Base-by-base conservation (phyloP, 1,140 invertebrate species). In the Nasonia vitripennis region DNA sequence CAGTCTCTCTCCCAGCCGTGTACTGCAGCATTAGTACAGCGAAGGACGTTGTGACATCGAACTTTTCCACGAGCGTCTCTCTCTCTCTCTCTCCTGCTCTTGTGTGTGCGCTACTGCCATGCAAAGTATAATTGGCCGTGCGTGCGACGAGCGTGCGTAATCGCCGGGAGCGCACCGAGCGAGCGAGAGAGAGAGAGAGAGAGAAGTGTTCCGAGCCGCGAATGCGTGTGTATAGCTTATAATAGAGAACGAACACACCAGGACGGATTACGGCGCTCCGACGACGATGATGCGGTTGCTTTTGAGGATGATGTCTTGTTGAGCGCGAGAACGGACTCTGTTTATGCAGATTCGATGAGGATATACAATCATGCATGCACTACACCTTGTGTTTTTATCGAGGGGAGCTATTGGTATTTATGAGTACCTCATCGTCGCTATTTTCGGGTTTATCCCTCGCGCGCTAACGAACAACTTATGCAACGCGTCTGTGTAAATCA, bases 61-160 rank as follows among this genome's bases (percentile, higher is more conserved):
- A 71, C 68, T 71, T 71, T 71, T 71, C 68, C 68, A 34, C 68
- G 68, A 71, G 23, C 27, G 23, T 71, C 68, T 62, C 55, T 62
- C 55, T 20, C 55, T 20, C 55, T 62, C 20, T 62, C 55, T 62
- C 55, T 20, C 27, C 27, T 0, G 9, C 41, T 41, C 41, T 45
- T 45, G 41, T 45, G 41, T 45, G 31, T 71, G 68, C 31, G 68
- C 68, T 31, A 34, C 68, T 34, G 27, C 27, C 73, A 45, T 75
- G 73, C 34, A 75, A 75, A 45, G 37, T 75, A 75, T 75, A 75
- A 75, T 75, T 75, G 73, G 34, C 73, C 31, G 12, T 75, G 73
- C 17, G 73, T 75, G 73, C 34, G 73, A 75, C 34, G 73, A 20
- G 37, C 73, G 37, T 41, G 73, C 55, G 55, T 62, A 62, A 62